A percentile compares a stretch with the other conserved stretches of the same genome.
Conservation (phyloP, 2,797 vertebrate species). For the Pipistrellus nathusii region DNA sequence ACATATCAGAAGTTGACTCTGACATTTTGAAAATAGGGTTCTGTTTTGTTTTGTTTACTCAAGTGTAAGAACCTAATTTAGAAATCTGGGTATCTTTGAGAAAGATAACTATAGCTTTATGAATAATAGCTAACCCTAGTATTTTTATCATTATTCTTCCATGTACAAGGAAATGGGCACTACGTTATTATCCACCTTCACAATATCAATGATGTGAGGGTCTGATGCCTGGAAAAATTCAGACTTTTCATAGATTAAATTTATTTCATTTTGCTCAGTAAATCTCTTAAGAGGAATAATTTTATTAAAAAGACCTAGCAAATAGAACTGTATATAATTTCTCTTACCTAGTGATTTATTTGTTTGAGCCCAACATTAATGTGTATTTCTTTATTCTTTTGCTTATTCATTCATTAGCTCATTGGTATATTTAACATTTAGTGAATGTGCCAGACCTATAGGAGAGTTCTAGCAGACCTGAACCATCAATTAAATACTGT, state of each 20-base stretch:
- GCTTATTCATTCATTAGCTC: not conserved
- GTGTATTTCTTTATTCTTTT: not conserved
- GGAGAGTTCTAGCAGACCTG: not conserved
- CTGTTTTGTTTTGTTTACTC: constrained; percentile 16
- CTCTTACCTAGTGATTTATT: not conserved
- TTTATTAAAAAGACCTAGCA: not conserved
- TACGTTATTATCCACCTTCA: not conserved
- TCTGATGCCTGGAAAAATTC: not conserved
- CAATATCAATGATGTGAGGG: not conserved
- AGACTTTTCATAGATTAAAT: not conserved
- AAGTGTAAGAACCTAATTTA: constrained; percentile 6
- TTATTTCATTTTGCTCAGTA: not conserved
- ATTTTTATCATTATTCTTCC: not conserved
- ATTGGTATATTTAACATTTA: not conserved
- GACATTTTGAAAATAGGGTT: not conserved
- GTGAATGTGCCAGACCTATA: not conserved
- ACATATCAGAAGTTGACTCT: not conserved
- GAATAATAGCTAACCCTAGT: not conserved
- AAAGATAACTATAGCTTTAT: constrained; percentile 36
- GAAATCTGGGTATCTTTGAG: constrained; percentile 25
- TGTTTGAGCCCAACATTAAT: not conserved
- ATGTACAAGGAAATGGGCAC: not conserved
- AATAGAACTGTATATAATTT: not conserved
- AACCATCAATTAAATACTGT: not conserved
- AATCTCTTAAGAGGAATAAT: constrained; percentile 29